Evolutionary conservation across 1,140 invertebrate genomes (phyloP).

Genomic region (Aphidius ervi): DNA sequence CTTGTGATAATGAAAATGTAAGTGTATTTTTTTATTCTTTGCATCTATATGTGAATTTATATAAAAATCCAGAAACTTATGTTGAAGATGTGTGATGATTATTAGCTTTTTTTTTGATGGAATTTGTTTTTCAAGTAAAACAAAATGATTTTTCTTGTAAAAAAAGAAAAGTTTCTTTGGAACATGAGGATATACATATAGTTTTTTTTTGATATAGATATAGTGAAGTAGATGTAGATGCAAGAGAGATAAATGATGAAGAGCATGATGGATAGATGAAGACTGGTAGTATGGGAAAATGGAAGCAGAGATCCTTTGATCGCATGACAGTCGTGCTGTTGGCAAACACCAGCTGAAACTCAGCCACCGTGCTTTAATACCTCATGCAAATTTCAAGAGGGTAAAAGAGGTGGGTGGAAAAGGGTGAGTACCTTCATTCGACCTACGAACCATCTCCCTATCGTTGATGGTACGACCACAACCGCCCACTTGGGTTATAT

Average conservation of each 20-base stretch:
- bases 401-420: conserved; percentile 31
- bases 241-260: not conserved
- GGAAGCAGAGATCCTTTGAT: conserved; percentile 49
- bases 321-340: conserved; percentile 47
- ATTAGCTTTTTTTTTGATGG: no score
- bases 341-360: conserved; percentile 48
- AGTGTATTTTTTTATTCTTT: not conserved
- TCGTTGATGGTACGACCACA: conserved; percentile 14
- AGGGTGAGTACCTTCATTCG: conserved; percentile 32
- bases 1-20: conserved; percentile 7
- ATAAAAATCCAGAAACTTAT: not conserved
- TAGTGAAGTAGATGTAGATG: not conserved
- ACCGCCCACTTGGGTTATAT: conserved; percentile 37
- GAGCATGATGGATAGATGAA: not conserved
- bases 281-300: conserved; percentile 21
- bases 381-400: conserved; percentile 49
- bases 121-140: no score
- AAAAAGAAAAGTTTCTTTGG: no score
- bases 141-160: no score
- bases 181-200: no score
- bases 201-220: not conserved
- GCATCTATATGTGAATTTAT: conserved; percentile 9
- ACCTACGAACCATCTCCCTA: conserved; percentile 27
- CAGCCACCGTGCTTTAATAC: conserved; percentile 53
- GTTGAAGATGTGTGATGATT: no score